Evolutionary conservation across 2,113 vertebrate species (phyloP), one percentile per base, ranked within the genome.

Genomic region (Oncorhynchus kisutch): DNA sequence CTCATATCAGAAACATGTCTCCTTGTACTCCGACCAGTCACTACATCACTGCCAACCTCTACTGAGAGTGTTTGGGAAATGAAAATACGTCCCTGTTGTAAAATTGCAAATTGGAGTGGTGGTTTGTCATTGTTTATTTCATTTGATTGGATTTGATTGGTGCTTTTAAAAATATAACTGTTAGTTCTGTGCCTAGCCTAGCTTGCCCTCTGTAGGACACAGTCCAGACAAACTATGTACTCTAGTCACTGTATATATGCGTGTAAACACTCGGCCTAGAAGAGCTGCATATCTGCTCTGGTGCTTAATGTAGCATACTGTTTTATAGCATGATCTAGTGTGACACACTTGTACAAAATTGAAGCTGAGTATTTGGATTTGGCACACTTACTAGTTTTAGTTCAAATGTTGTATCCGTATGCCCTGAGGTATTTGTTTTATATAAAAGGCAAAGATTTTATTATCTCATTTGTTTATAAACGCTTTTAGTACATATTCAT

Each of bases 1-100:
- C 27, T 4, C 5, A 2, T n/a, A 62, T 62, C 59, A 62, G 22
- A 57, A 62, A 8, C n/a, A 11, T 62, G n/a, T 24, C 59, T 57
- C n/a, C n/a, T 62, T 9, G 59, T 22, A 62, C 59, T 62, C 59
- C 59, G 59, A n/a, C 6, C 31, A 39, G 7, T 68, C 29, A 39
- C 1, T 4, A 64, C 67, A 64, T 65, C 84, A 78, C 79, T 20
- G 66, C 66, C 66, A 29, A 16, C 31, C 29, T 39, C 66, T 20
- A 11, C 14, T 20, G 16, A 70, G 68, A 66, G 29, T 54, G 68
- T 78, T 82, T 72, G 83, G 79, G 75, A 72, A 78, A 79, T 79
- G 27, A 14, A 25, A 67, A 16, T 14, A 34, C 2, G 31, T 5
- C 65, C 14, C 12, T 29, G 25, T 67, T 29, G 39, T 54, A 54